These are phyloP conservation scores for Gymnorhina tibicen DNA, from an alignment of 2,113 vertebrate genomes.

Conservation along the genomic window DNA sequence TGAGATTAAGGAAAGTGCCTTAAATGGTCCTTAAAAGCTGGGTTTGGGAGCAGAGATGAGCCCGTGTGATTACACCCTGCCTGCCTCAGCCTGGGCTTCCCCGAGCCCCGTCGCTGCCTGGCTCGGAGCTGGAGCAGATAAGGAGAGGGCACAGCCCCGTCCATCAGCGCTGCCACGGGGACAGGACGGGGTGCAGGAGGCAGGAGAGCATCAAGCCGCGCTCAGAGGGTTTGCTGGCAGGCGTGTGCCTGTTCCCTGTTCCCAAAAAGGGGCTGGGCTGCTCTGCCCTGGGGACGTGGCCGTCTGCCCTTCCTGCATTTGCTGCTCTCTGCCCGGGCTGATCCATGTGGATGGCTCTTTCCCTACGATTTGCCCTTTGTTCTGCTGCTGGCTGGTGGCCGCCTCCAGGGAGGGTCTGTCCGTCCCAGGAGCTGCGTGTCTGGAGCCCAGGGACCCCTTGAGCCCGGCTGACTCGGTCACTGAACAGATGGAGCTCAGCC, in stretches of 20 bases:
- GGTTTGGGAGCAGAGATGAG: neutral
- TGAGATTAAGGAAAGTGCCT: neutral
- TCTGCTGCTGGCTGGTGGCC: neutral
- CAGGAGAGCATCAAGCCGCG: fast-evolving
- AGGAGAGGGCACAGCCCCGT: neutral
- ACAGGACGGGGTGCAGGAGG: neutral
- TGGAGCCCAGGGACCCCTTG: neutral
- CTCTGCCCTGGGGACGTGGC: neutral
- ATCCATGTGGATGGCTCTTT: neutral
- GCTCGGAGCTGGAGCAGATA: neutral
- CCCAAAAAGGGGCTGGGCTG: neutral
- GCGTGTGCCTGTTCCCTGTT: fast-evolving
- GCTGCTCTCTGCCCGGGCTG: neutral
- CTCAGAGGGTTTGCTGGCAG: neutral
- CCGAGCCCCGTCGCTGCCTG: neutral
- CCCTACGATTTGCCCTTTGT: neutral
- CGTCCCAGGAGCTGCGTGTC: neutral
- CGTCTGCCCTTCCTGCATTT: neutral
- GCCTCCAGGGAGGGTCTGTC: neutral
- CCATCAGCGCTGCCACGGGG: neutral
- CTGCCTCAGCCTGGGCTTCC: neutral
- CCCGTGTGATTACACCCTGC: neutral
- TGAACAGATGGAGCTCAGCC: neutral
- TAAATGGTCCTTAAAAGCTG: constrained; percentile 20
- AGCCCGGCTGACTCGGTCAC: fast-evolving